Base-by-base conservation (phyloP, 2,888 invertebrate species). In the Mythimna vitellina region DNA sequence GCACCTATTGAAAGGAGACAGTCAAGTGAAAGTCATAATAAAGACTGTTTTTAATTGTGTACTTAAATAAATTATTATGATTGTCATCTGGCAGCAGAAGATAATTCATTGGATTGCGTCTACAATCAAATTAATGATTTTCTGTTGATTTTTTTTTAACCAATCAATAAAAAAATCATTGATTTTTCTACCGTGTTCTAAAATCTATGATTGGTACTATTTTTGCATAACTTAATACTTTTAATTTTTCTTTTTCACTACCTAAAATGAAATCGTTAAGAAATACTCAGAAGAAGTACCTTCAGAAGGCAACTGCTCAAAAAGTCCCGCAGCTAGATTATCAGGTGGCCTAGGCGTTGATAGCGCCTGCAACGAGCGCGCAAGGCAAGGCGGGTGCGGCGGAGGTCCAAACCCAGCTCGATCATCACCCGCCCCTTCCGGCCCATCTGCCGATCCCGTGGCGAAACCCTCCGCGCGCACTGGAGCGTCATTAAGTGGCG, bases 281-380 rank as follows among this genome's bases (percentile, higher is more conserved):
- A 49, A 53, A 46, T 61, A 54, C 1, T 10, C 2, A 7, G 42
- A 25, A 38, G 70, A 69, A 51, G 74, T 84, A 97, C 97, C 97
- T 97, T 98, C 98, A 67, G 97, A 97, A 25, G 98, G 98, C 70
- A 98, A 91, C 79, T 97, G 97, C 86, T 98, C 97, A 8, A 98
- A 97, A 0, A 98, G 91, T 0, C 97, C 97, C 6, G 97, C 97
- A 9, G 97, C 97, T 2, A 97, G 89, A 81, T 96, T 96, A 76
- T 97, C 97, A n/a, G 96, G 95, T 4, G 95, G 96, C n/a, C 97
- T 91, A 0, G 97, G 97, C 35, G 96, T 96, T 4, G 96, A 96
- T 17, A 98, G 92, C 46, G 97, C 96, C 70, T 97, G 97, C 65
- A 98, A 92, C 22, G 97, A 96, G 75, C 97, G 96, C 0, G 97